These are phyloP conservation scores for Oasisia sp. DNA, from an alignment of 2,888 invertebrate genomes.

Conservation along the genomic window DNA sequence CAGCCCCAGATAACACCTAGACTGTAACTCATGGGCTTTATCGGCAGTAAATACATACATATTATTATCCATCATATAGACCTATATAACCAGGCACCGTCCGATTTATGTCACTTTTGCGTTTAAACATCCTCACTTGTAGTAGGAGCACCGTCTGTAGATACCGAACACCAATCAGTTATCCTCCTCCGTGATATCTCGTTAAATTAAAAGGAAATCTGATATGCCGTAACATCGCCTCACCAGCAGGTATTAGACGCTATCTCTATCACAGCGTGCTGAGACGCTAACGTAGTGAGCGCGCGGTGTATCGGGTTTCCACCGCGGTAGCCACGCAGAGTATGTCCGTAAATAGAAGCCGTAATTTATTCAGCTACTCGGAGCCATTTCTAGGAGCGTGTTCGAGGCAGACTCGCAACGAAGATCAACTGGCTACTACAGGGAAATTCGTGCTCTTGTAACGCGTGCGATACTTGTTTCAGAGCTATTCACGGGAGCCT, in stretches of 20 bases:
- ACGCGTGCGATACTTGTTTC: not conserved
- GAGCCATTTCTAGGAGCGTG: not conserved
- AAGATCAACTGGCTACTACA: not conserved
- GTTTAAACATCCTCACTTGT: not conserved
- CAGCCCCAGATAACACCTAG: too few species aligned
- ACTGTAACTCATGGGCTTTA: too few species aligned
- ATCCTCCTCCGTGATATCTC: not conserved
- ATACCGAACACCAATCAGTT: not conserved
- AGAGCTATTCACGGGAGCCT: not conserved
- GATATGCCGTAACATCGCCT: not conserved
- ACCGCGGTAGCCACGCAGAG: not conserved
- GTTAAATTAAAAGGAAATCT: too few species aligned
- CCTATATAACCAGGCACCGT: too few species aligned
- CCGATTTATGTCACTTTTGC: not conserved
- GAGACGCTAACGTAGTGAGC: not conserved
- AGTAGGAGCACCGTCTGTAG: not conserved
- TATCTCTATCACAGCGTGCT: not conserved
- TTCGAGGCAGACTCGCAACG: not conserved
- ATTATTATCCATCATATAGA: too few species aligned
- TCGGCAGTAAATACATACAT: too few species aligned
- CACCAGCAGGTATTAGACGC: not conserved
- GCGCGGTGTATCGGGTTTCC: not conserved
- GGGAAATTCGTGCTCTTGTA: not conserved
- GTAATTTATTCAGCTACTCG: conserved; percentile 6
- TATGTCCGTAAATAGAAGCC: conserved; percentile 13